These are phyloP conservation scores for Seira musarum DNA, from an alignment of 2,888 invertebrate species.

Conservation along the genomic window DNA sequence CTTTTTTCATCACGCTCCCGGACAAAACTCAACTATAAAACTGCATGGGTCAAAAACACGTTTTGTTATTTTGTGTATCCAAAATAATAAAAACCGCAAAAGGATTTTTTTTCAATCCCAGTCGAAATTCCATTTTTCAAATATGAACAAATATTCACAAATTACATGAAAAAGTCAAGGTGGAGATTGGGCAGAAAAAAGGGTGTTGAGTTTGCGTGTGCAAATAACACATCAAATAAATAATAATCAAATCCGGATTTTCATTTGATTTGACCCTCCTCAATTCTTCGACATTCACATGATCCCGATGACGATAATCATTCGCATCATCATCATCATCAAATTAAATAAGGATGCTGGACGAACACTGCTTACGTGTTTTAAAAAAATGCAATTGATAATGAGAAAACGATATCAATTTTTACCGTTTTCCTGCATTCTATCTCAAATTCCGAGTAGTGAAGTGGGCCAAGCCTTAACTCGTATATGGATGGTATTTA, in stretches of 20 bases:
- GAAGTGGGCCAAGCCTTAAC: not conserved
- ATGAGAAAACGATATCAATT: not conserved
- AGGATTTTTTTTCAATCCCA: too few relatives aligned
- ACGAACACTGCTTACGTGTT: not conserved
- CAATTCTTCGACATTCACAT: too few relatives aligned
- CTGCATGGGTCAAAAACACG: not conserved
- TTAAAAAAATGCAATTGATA: not conserved
- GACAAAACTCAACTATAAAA: slow-evolving; percentile 23
- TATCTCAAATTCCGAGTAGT: not conserved
- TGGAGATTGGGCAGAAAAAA: not conserved
- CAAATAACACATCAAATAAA: not conserved
- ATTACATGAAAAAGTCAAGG: too few relatives aligned
- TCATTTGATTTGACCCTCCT: slow-evolving; percentile 33
- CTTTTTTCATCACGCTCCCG: slow-evolving; percentile 19
- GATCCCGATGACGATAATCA: too few relatives aligned
- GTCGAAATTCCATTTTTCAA: too few relatives aligned
- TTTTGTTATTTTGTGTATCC: not conserved
- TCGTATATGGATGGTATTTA: not conserved
- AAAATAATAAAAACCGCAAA: too few relatives aligned
- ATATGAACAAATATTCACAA: too few relatives aligned
- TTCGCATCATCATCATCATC: not conserved
- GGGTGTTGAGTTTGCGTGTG: not conserved
- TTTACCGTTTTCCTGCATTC: not conserved
- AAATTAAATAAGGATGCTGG: not conserved
- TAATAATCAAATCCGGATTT: slow-evolving; percentile 37